Base-by-base conservation (phyloP, 1,140 invertebrate species). In the Temnothorax curvispinosus region DNA sequence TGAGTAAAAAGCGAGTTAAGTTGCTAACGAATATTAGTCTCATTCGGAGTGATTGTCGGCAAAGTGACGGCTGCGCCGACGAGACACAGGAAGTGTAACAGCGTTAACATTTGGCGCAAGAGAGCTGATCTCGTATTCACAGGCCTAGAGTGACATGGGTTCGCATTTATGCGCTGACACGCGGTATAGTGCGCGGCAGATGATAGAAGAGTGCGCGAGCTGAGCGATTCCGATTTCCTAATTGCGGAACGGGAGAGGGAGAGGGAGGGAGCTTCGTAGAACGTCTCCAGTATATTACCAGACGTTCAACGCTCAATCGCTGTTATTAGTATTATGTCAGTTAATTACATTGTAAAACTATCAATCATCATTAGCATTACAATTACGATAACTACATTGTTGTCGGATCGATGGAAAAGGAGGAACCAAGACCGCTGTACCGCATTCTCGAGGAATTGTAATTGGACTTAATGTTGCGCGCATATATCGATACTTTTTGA, bases 161-260 rank as follows among this genome's bases (percentile, higher is more conserved):
- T 78, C 27, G 75, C 58, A 15, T 56, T 76, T 76, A 77, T 35
- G 27, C 9, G 62, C 58, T 35, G 60, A 60, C 38, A 76, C n/a
- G 44, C 65, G 41, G 65, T 76, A 64, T 76, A 64, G 44, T 78
- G 18, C 76, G 60, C 44, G 44, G n/a, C 60, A 52, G 27, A 80
- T 80, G 76, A 80, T 80, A 67, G 62, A 80, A 52, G 32, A 78
- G 60, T 67, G 18, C 27, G 18, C 7, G 44, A 67, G 32, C 32
- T 1, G 60, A 50, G 44, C 60, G 76, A 80, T 80, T 52, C n/a
- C 47, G 44, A 80, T 80, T 80, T 80, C 32, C 60, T 80, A 64
- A 65, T 64, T 65, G 76, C 35, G 18, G 5, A 50, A 69, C 41
- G 21, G n/a, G 9, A 67, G 41, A 13, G 15, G 38, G 35, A 35